Conservation (phyloP, 2,113 vertebrate species). For the Entomyzon cyanotis region DNA sequence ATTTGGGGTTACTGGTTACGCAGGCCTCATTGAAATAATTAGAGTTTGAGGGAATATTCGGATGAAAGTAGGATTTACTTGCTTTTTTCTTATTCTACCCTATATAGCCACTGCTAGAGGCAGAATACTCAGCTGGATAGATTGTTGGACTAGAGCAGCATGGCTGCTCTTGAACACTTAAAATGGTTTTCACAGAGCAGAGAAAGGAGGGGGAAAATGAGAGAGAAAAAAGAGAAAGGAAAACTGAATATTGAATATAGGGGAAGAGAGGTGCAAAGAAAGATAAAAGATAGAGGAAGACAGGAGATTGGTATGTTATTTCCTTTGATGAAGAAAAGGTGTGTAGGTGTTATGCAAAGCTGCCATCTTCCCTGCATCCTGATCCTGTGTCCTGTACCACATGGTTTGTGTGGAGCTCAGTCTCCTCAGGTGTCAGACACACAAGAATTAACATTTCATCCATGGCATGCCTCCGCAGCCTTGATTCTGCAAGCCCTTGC, state of each 20-base stretch:
- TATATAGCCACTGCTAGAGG: neutral
- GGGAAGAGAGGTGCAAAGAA: neutral
- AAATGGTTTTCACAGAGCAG: neutral
- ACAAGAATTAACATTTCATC: conserved; percentile 37
- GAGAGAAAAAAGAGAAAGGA: neutral
- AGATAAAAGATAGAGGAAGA: neutral
- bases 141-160: neutral
- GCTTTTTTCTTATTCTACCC: neutral
- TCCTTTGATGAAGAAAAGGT: neutral
- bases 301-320: neutral
- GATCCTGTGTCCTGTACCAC: neutral
- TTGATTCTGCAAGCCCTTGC: conserved; percentile 45
- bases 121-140: neutral
- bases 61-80: neutral
- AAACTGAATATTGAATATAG: neutral
- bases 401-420: neutral
- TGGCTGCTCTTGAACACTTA: neutral
- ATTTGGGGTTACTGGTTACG: neutral
- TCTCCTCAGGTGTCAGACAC: neutral
- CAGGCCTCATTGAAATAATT: neutral
- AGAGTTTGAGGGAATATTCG: neutral
- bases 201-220: neutral
- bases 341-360: conserved; percentile 8
- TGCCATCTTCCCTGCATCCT: conserved; percentile 14
- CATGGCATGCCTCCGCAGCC: conserved; percentile 7